Base-by-base conservation (phyloP, 2,113 vertebrate genomes). In the Gopherus evgoodei region DNA sequence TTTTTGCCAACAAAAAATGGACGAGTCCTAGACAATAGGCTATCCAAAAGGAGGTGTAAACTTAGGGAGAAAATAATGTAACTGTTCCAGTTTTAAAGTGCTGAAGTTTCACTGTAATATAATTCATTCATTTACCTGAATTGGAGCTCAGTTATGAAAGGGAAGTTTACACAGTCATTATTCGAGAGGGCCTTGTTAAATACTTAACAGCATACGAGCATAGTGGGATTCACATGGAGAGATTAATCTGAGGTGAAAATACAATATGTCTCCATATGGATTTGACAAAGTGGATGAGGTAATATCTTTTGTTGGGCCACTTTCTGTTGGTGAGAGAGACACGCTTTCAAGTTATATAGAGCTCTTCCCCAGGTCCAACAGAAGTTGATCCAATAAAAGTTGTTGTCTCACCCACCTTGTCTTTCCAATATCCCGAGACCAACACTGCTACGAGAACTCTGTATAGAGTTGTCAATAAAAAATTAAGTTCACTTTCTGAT, bases 161-260 rank as follows among this genome's bases (percentile, higher is more conserved):
- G 31, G 69, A 84, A 35, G 24, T 83, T 62, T 19, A 81, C 21
- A 53, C n/a, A 93, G 79, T 5, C 10, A 56, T 95, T 87, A 59
- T 93, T 96, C 88, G 35, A 87, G 81, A 91, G n/a, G 42, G 17
- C 52, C 35, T 62, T 87, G 24, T 92, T 95, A 95, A 96, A 95
- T 91, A 93, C 88, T 95, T 94, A 95, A 95, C 7, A 91, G 35
- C 22, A 75, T 75, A 83, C 19, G 14, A 94, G 76, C 83, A 81
- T 47, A 85, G 38, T 38, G 16, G 49, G 17, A 65, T 88, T 91
- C 29, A 56, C 79, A 91, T 1, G 42, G 62, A 81, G 81, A 95
- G 57, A 90, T 86, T 93, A 90, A 87, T 94, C 44, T 89, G 76
- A 96, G 80, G 38, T 87, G 52, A 90, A 81, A 84, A 38, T 78